Conservation (phyloP, 92 coral and sea anemone genomes). For the Micromussa lordhowensis region DNA sequence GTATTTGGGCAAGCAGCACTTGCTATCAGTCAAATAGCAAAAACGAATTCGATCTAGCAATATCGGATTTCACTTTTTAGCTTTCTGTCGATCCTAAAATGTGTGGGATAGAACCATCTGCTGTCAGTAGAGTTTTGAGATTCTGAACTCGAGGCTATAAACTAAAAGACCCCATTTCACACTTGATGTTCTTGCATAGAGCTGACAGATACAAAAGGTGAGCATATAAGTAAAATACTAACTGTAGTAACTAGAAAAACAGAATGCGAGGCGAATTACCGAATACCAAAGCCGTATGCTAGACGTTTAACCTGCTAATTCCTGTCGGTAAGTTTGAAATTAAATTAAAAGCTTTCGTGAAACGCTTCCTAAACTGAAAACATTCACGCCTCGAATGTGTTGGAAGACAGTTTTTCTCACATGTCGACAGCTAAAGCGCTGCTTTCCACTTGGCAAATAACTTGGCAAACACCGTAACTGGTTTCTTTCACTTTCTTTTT, state of each 20-base stretch:
- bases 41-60: constrained; percentile 3
- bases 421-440: not conserved
- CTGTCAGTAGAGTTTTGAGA: not conserved
- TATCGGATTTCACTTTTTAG: not conserved
- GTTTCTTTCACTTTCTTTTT: not conserved
- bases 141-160: not conserved
- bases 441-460: not conserved
- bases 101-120: not conserved
- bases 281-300: not conserved
- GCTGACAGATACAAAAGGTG: not conserved
- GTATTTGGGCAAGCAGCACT: not conserved
- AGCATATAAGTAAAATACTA: not conserved
- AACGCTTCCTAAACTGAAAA: not conserved
- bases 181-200: not conserved
- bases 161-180: not conserved
- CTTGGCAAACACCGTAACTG: not conserved
- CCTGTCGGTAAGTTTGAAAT: no score
- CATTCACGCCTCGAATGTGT: no score
- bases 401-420: not conserved
- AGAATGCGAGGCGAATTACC: not conserved
- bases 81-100: not conserved
- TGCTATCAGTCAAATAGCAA: not conserved
- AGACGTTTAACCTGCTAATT: not conserved
- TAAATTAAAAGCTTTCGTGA: not conserved
- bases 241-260: constrained; percentile 13